These are phyloP conservation scores for Agrenia bidenticulata DNA, from an alignment of 2,888 invertebrate genomes.

Conservation along the genomic window DNA sequence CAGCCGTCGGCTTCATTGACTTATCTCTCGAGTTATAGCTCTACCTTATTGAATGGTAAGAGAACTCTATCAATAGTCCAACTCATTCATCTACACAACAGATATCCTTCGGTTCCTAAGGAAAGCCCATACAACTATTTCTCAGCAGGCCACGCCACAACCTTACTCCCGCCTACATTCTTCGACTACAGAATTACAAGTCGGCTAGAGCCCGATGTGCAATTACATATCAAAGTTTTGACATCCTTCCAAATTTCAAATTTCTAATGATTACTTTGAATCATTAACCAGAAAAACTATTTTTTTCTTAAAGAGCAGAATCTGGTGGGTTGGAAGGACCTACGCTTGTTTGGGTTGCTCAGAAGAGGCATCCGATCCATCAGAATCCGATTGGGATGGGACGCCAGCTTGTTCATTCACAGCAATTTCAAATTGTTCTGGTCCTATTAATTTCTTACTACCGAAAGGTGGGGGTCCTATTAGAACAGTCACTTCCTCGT, in stretches of 20 bases:
- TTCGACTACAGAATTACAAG: constrained; percentile 6
- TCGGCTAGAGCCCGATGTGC: constrained; percentile 1
- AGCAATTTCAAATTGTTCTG: constrained; percentile 71
- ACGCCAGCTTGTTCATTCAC: constrained; percentile 51
- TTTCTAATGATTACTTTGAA: constrained; percentile 7
- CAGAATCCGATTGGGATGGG: constrained; percentile 21
- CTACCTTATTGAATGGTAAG: no score
- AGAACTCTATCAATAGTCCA: no score
- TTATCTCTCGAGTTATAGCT: no score
- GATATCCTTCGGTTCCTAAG: no score
- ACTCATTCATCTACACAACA: no score
- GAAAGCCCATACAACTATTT: no score
- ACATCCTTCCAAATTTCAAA: constrained; percentile 18
- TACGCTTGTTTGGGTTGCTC: constrained; percentile 27
- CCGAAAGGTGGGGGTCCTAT: constrained; percentile 86
- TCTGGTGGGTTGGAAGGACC: constrained; percentile 12
- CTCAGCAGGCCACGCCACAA: no score
- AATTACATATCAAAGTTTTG: constrained; percentile 20
- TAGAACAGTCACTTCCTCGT: constrained; percentile 81
- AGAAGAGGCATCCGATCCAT: constrained; percentile 4
- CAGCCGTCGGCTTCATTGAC: no score
- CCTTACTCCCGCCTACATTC: not conserved
- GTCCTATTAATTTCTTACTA: constrained; percentile 70
- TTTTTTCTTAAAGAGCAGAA: not conserved
- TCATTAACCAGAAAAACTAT: not conserved